Conservation (phyloP, 1,140 invertebrate species). For the Nebria ingens region DNA sequence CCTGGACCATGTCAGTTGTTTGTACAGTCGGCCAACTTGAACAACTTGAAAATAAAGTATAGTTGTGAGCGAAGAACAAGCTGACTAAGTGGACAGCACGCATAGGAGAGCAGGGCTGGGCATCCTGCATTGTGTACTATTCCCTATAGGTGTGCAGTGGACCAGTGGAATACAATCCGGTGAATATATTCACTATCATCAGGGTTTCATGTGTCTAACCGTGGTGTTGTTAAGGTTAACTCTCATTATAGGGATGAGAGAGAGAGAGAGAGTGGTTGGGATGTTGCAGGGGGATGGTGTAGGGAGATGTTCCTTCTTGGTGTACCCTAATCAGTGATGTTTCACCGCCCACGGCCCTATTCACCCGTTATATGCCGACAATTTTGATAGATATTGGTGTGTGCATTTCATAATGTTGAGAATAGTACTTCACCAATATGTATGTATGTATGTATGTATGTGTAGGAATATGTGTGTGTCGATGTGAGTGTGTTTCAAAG, state of each 20-base stretch:
- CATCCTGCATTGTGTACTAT: conserved; percentile 20
- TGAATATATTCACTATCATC: background rate
- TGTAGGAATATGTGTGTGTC: too few relatives aligned
- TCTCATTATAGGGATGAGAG: conserved; percentile 18
- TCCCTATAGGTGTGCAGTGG: conserved; percentile 18
- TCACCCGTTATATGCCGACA: too few relatives aligned
- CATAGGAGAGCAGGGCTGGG: conserved; percentile 18
- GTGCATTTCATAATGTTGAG: background rate
- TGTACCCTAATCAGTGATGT: background rate
- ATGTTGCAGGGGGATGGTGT: background rate
- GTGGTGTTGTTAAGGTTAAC: conserved; percentile 23
- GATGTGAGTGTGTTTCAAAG: too few relatives aligned
- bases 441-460: too few relatives aligned
- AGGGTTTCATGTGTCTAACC: conserved; percentile 5
- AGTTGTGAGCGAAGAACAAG: conserved; percentile 9
- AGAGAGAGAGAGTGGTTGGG: background rate
- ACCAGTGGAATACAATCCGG: conserved; percentile 12
- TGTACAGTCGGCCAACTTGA: conserved; percentile 13
- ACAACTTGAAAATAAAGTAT: conserved; percentile 5
- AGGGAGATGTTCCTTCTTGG: background rate
- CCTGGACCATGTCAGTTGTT: conserved; percentile 21
- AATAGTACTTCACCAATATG: too few relatives aligned
- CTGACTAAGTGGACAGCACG: conserved; percentile 14
- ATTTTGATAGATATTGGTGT: background rate
- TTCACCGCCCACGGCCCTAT: background rate